phyloP scores from a whole-genome alignment of 1,140 invertebrate species.

The Steinernema khuongi region DNA sequence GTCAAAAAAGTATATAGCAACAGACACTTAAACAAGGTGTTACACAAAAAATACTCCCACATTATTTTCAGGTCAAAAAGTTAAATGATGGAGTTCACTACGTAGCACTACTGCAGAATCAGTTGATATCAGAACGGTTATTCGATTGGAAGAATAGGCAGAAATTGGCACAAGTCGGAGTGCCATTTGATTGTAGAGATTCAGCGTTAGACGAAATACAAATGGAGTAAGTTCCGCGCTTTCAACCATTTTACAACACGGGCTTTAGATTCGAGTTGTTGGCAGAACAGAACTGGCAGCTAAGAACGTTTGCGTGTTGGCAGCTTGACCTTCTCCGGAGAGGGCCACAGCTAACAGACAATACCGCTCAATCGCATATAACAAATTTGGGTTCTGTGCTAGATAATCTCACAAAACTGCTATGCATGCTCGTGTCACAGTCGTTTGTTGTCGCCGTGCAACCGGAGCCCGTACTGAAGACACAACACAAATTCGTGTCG shows the following conservation, averaged over 20 bases:
- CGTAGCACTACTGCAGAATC: slow-evolving; percentile 48
- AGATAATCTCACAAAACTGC: slow-evolving; percentile 54
- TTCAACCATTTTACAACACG: slow-evolving; percentile 6
- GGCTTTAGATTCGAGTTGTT: slow-evolving; percentile 54
- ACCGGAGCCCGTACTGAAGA: slow-evolving; percentile 57
- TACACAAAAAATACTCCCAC: too few relatives aligned
- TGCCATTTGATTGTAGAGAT: slow-evolving; percentile 56
- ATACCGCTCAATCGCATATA: slow-evolving; percentile 50
- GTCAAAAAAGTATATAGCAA: slow-evolving; percentile 22
- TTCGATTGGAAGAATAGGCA: slow-evolving; percentile 57
- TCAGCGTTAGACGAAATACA: slow-evolving; percentile 52
- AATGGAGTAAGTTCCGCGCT: slow-evolving; percentile 41
- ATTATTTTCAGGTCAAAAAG: slow-evolving; percentile 46
- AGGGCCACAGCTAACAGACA: slow-evolving; percentile 46
- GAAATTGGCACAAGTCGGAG: slow-evolving; percentile 54
- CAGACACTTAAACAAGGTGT: background rate
- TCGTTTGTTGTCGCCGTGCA: slow-evolving; percentile 56
- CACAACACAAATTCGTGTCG: slow-evolving; percentile 52
- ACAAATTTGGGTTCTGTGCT: slow-evolving; percentile 45
- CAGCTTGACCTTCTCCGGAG: slow-evolving; percentile 51
- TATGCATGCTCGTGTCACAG: slow-evolving; percentile 57
- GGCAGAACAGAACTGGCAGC: slow-evolving; percentile 56
- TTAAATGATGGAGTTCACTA: slow-evolving; percentile 52
- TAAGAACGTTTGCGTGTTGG: slow-evolving; percentile 56
- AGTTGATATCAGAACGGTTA: slow-evolving; percentile 47